Evolutionary conservation across 2,888 invertebrate species (phyloP).

Genomic region (Pycnomerus fuliginosus): DNA sequence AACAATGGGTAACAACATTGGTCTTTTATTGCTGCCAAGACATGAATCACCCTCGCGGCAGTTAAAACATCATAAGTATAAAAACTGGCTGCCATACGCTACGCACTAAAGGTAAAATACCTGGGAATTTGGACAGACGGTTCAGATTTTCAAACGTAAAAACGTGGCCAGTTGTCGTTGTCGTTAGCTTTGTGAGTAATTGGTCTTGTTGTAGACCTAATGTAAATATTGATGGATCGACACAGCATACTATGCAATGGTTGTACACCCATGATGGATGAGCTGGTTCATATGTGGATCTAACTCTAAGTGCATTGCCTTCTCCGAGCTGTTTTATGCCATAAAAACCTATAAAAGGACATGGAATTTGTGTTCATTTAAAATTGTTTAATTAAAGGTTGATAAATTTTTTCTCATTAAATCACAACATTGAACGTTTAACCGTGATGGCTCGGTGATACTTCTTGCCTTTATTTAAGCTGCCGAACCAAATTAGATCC

Average conservation of each 20-base stretch:
- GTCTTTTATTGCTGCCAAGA: slow-evolving; percentile 8
- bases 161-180: slow-evolving; percentile 16
- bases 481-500: slow-evolving; percentile 3
- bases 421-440: slow-evolving; percentile 5
- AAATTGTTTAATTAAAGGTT: slow-evolving; percentile 40
- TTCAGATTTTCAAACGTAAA: too few relatives aligned
- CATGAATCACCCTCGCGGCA: too few relatives aligned
- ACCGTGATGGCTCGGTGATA: not conserved
- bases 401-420: slow-evolving; percentile 37
- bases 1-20: too few relatives aligned
- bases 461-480: not conserved
- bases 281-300: slow-evolving; percentile 28
- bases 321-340: slow-evolving; percentile 13
- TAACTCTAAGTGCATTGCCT: slow-evolving; percentile 16
- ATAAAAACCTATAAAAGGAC: slow-evolving; percentile 39
- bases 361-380: slow-evolving; percentile 38
- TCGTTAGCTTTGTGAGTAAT: slow-evolving; percentile 30
- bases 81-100: too few relatives aligned
- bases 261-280: slow-evolving; percentile 38
- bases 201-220: slow-evolving; percentile 44
- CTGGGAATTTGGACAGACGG: too few relatives aligned
- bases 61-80: too few relatives aligned
- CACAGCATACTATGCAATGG: slow-evolving; percentile 34
- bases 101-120: too few relatives aligned
- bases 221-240: slow-evolving; percentile 48